phyloP scores from a whole-genome alignment of 2,113 vertebrate genomes.

The Crotalus tigris region DNA sequence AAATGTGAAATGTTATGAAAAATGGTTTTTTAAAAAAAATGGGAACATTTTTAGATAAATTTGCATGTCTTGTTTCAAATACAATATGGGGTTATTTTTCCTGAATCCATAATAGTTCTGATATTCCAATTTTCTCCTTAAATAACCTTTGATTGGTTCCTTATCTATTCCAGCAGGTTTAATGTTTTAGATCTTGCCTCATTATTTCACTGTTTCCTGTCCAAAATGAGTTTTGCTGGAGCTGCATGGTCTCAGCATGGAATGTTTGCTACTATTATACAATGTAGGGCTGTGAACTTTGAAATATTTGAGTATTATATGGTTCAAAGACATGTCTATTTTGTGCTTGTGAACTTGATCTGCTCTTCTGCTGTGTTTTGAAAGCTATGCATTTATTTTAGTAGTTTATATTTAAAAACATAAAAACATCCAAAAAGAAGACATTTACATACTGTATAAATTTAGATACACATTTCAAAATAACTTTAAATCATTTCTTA shows the following conservation, averaged over 20 bases:
- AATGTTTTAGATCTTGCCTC: slow-evolving; percentile 5
- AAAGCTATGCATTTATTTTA: not conserved
- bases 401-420: not conserved
- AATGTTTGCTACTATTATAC: slow-evolving; percentile 7
- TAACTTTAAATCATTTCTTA: not conserved
- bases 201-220: slow-evolving; percentile 14
- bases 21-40: not conserved
- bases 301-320: not conserved
- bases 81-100: not conserved
- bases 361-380: not conserved
- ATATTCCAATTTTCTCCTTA: not conserved
- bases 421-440: not conserved
- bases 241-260: not conserved
- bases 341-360: not conserved
- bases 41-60: not conserved
- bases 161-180: not conserved
- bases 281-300: not conserved
- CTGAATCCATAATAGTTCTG: not conserved
- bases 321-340: not conserved
- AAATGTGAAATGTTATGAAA: not conserved
- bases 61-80: not conserved
- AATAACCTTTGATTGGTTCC: slow-evolving; percentile 2
- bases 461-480: not conserved
- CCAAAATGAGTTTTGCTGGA: not conserved
- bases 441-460: not conserved